Base-by-base conservation (phyloP, 2,888 invertebrate genomes). In the Slavum lentiscoides region DNA sequence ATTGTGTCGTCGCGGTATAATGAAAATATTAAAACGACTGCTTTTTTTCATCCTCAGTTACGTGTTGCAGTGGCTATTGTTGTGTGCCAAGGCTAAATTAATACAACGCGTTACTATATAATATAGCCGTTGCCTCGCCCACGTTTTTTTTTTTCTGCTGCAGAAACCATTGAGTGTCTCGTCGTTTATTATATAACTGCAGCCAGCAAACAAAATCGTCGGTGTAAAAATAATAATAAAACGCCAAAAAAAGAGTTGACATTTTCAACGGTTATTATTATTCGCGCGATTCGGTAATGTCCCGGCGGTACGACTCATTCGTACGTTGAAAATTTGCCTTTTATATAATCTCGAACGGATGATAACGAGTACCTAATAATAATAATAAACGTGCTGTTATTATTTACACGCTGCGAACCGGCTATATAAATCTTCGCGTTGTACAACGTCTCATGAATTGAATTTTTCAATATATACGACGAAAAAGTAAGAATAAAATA, bases 21-120 rank as follows among this genome's bases (percentile, higher is more conserved):
- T 80, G 58, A 72, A 69, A 80, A 72, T 80, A 70, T 70, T 64
- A 70, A 72, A 80, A 72, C 72, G 37, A 80, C 55, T 70, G 72
- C 39, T n/a, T 70, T 64, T 39, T 30, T 72, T 80, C 3, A 61
- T 19, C 61, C 43, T 69, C 61, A 39, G 37, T 15, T 49, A 39
- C 39, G 80, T 39, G 62, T 39, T 30, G 30, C 30, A 30, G 4
- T 30, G 58, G 39, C 80, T 30, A 72, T 80, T 80, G 80, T 72
- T 64, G 53, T 58, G 39, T 58, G 39, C 58, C 80, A 80, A 80
- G 80, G 80, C 58, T 72, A 70, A 53, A 39, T 37, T 72, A 80
- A 80, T 80, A 64, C 4, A 30, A 30, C 30, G 72, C 23, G 80
- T 58, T 23, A 17, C n/a, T 39, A 37, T 15, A n/a, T n/a, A n/a